Percentiles rank a stretch among this genome's conserved stretches.
Conservation (phyloP, 2,888 invertebrate species). For the Neoitamus cyanurus region DNA sequence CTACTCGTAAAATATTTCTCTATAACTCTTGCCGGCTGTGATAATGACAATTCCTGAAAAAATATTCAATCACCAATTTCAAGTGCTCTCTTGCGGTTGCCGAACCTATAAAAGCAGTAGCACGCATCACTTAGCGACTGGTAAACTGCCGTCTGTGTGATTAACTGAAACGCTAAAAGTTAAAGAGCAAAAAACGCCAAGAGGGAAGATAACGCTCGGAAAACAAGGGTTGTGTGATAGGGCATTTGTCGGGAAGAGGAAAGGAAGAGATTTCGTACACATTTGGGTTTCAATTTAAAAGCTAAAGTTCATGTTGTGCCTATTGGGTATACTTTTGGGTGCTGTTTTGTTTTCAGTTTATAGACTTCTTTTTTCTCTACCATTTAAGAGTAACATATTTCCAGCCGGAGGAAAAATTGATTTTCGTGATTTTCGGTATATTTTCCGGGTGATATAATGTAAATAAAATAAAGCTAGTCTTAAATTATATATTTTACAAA, state of each 20-base stretch:
- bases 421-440: too few relatives aligned
- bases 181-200: neutral
- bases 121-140: neutral
- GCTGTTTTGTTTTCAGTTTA: neutral
- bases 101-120: neutral
- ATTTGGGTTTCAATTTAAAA: neutral
- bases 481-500: too few relatives aligned
- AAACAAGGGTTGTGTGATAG: neutral
- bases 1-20: neutral
- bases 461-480: too few relatives aligned
- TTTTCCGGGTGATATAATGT: too few relatives aligned
- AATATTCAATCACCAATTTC: neutral
- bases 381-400: too few relatives aligned
- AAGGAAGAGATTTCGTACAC: neutral
- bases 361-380: too few relatives aligned
- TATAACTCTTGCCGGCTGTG: neutral
- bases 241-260: neutral
- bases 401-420: too few relatives aligned
- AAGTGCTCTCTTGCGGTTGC: neutral
- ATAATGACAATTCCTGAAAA: neutral
- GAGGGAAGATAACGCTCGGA: neutral
- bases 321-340: neutral
- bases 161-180: neutral
- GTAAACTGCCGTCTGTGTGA: neutral
- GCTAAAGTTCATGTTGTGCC: neutral